Percentiles rank a stretch among this genome's conserved stretches.
phyloP scores from a whole-genome alignment of 2,113 vertebrate genomes.

The Etheostoma cragini region DNA sequence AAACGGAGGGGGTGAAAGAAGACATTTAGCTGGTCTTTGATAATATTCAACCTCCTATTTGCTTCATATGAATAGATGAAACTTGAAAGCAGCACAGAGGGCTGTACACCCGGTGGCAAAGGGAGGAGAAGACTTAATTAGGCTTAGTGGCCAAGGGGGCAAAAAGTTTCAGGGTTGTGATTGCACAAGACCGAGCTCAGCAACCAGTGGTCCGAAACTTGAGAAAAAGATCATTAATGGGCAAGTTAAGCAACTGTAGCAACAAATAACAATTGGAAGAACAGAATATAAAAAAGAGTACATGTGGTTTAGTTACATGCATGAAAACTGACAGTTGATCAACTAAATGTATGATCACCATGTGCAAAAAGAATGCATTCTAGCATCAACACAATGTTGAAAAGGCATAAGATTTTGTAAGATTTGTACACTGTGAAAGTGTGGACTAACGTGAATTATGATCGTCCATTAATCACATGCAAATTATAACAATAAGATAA shows the following conservation, averaged over 20 bases:
- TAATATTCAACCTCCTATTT: neutral
- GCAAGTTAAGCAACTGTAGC: constrained; percentile 1
- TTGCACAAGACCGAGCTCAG: constrained; percentile 19
- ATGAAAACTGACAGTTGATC: neutral
- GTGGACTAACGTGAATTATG: too few relatives aligned
- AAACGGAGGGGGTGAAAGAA: neutral
- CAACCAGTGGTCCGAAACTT: constrained; percentile 26
- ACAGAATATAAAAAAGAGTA: neutral
- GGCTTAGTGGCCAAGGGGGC: neutral
- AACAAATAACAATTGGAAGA: constrained; percentile 7
- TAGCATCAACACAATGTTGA: neutral
- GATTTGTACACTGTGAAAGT: too few relatives aligned
- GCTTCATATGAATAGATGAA: neutral
- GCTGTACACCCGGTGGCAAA: neutral
- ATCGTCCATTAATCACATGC: neutral
- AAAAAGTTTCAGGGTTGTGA: neutral
- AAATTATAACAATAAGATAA: neutral
- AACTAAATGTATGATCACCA: neutral
- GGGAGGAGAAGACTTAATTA: neutral
- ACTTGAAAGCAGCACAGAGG: neutral
- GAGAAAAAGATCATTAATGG: neutral
- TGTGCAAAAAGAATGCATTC: neutral
- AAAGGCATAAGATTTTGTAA: neutral
- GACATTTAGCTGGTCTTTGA: neutral
- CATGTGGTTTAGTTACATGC: neutral